Percentiles rank a stretch among this genome's conserved stretches.
Evolutionary conservation across 2,888 invertebrate genomes (phyloP).

Genomic region (Pyrgus malvae): DNA sequence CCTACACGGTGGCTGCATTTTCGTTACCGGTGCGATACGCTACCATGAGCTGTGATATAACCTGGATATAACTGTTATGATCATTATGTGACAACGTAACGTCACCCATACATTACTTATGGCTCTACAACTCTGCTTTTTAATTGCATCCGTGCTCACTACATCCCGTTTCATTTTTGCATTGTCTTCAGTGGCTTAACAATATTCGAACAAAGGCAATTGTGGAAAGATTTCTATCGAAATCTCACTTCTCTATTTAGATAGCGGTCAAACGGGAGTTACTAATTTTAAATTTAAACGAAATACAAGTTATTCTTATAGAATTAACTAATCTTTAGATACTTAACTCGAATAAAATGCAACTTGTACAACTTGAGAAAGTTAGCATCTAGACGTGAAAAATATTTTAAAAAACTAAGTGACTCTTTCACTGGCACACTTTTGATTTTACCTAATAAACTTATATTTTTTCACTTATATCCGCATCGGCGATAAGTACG

Average conservation of each 20-base stretch:
- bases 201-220: constrained; percentile 26
- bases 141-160: constrained; percentile 31
- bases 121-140: constrained; percentile 44
- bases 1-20: constrained; percentile 61
- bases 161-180: constrained; percentile 42
- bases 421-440: not conserved
- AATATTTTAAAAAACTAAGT: not conserved
- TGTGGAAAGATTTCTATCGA: constrained; percentile 24
- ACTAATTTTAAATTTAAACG: too few relatives aligned
- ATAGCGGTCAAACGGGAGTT: constrained; percentile 6
- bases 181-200: constrained; percentile 22
- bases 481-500: not conserved
- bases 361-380: not conserved
- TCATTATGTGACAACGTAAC: constrained; percentile 70
- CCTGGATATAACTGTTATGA: constrained; percentile 59
- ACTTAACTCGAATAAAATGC: not conserved
- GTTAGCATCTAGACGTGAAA: not conserved
- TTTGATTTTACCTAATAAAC: not conserved
- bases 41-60: constrained; percentile 47
- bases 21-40: constrained; percentile 47
- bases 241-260: constrained; percentile 9
- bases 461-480: too few relatives aligned
- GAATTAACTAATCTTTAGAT: too few relatives aligned
- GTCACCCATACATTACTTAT: constrained; percentile 49
- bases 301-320: too few relatives aligned